Evolutionary conservation across 2,113 vertebrate species (phyloP), one percentile per base, ranked within the genome.

Genomic region (Arothron firmamentum): DNA sequence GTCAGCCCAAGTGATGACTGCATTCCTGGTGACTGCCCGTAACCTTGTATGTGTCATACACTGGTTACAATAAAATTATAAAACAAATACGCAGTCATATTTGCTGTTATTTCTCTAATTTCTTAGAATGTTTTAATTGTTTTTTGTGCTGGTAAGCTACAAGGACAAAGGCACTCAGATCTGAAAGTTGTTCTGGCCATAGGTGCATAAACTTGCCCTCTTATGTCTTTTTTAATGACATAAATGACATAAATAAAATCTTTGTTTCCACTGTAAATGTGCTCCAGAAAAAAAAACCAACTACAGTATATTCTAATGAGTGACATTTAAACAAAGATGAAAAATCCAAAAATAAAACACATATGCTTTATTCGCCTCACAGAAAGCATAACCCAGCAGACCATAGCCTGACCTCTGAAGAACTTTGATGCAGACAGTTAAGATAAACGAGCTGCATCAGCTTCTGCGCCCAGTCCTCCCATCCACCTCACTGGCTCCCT

Each of bases 381-480:
- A 55, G 57, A 57, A 67, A 42, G 60, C 17, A 23, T 21, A 2
- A 43, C 34, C 47, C 56, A 62, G 17, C 19, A 68, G 53, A 65
- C n/a, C 15, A 13, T 5, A 31, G 38, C 9, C 12, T 28, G 50
- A 47, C 28, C 46, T 64, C 41, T 49, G 16, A 16, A 56, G 13
- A 48, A 49, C 65, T 60, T 9, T 28, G 70, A 69, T 56, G 0
- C 28, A 17, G n/a, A 75, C 54, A 64, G 57, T 72, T 62, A 47
- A 49, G 43, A 55, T 53, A 23, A 51, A 65, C 14, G 42, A 75
- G 47, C 59, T 13, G 18, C 74, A 72, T 64, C 65, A 47, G 53
- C 68, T 62, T 45, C 65, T 65, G 75, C 77, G 71, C 72, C 79
- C 74, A 54, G 59, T 73, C 60, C 70, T 74, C 51, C 65, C 45